Conservation (phyloP, 2,797 vertebrate genomes). For the Gallinago stenura region DNA sequence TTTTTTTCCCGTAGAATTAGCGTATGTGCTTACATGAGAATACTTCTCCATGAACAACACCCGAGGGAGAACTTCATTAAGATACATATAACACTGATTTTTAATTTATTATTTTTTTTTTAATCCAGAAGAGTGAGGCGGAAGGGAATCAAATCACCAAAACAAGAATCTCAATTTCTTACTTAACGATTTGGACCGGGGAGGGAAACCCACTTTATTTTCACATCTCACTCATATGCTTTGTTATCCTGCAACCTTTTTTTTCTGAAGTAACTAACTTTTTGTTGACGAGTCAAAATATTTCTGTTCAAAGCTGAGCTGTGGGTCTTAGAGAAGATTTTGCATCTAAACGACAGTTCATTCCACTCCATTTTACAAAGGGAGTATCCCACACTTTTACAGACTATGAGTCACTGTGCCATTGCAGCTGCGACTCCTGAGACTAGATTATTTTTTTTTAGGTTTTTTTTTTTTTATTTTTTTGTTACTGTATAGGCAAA, state of each 20-base stretch:
- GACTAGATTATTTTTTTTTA: neutral
- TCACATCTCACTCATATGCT: neutral
- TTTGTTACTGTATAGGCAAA: neutral
- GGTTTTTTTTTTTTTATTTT: neutral
- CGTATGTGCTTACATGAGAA: accelerated
- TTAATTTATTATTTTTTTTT: too few species aligned
- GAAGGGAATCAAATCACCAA: neutral
- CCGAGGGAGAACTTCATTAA: neutral
- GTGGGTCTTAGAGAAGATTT: constrained; percentile 16
- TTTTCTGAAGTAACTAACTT: neutral
- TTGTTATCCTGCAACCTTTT: neutral
- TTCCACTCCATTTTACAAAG: constrained; percentile 28
- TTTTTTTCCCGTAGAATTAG: neutral
- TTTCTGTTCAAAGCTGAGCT: constrained; percentile 8
- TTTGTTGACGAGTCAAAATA: constrained; percentile 14
- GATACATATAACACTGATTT: neutral
- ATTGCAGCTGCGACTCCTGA: constrained; percentile 43
- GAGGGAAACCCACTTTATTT: neutral
- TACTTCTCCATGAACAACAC: neutral
- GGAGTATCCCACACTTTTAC: constrained; percentile 56
- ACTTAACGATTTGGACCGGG: accelerated
- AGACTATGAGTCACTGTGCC: constrained; percentile 50
- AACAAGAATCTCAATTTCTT: neutral
- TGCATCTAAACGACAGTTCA: constrained; percentile 5
- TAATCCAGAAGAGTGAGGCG: neutral